Percentiles rank a stretch among this genome's conserved stretches.
Evolutionary conservation across 1,140 invertebrate genomes (phyloP).

Genomic region (Saccostrea echinata): DNA sequence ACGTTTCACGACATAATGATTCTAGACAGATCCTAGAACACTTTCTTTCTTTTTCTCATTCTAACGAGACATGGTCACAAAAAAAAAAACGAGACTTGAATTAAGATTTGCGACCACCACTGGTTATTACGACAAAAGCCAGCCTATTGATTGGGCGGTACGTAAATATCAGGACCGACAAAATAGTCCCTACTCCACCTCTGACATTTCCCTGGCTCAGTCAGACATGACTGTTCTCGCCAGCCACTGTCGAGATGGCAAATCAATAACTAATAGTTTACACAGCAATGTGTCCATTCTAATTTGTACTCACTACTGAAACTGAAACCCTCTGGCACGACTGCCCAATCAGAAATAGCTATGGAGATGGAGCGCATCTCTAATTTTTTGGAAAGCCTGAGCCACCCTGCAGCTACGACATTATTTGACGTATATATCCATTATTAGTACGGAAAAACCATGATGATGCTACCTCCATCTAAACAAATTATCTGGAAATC

Average conservation of each 20-base stretch:
- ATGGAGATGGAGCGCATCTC: background rate
- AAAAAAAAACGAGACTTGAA: background rate
- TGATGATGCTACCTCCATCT: too few relatives aligned
- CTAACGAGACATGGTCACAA: background rate
- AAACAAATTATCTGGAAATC: too few relatives aligned
- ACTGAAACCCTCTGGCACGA: background rate
- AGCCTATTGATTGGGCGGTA: conserved; percentile 1
- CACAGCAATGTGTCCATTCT: conserved; percentile 30
- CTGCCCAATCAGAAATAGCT: background rate
- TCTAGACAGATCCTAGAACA: background rate
- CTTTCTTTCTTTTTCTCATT: background rate
- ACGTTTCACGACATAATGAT: background rate
- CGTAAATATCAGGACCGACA: conserved; percentile 13
- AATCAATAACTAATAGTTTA: conserved; percentile 38
- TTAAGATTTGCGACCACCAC: conserved; percentile 27
- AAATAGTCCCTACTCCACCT: background rate
- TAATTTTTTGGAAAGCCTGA: background rate
- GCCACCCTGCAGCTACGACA: background rate
- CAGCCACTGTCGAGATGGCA: background rate
- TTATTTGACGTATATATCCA: too few relatives aligned
- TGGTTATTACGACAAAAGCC: background rate
- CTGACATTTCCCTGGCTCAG: conserved; percentile 17
- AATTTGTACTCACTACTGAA: conserved; percentile 7
- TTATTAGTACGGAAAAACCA: too few relatives aligned
- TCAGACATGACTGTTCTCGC: conserved; percentile 4